Evolutionary conservation across 2,113 vertebrate genomes (phyloP).

Genomic region (Tinamus guttatus): DNA sequence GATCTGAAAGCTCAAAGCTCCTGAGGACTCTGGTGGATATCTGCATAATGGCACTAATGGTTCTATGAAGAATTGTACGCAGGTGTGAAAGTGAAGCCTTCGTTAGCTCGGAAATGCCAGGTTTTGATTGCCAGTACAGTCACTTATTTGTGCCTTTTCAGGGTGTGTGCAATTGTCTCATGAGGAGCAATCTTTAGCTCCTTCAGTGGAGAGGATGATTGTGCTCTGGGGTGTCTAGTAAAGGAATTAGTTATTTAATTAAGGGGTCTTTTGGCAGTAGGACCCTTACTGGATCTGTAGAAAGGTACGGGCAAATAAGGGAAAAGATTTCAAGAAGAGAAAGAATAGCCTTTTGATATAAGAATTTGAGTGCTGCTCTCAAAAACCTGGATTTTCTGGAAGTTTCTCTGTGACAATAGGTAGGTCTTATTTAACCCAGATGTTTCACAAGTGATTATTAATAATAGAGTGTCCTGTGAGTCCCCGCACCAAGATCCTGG

Average conservation of each 20-base stretch:
- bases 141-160: conserved; percentile 6
- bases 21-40: background rate
- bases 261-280: conserved; percentile 13
- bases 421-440: background rate
- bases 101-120: background rate
- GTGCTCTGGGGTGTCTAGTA: background rate
- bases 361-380: background rate
- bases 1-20: background rate
- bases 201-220: conserved; percentile 31
- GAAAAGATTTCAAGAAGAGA: background rate
- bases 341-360: background rate
- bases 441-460: conserved; percentile 4
- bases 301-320: background rate
- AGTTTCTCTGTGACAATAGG: background rate
- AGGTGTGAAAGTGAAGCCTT: background rate
- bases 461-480: background rate
- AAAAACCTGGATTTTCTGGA: background rate
- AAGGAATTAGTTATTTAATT: conserved; percentile 1
- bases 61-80: background rate
- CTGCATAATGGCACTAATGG: background rate
- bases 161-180: background rate
- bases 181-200: conserved; percentile 34
- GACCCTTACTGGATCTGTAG: background rate
- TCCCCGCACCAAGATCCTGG: background rate
- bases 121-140: background rate